Evolutionary conservation across 1,140 invertebrate genomes (phyloP), one percentile per base, ranked within the genome.

Genomic region (Drosophila pseudoananassae): DNA sequence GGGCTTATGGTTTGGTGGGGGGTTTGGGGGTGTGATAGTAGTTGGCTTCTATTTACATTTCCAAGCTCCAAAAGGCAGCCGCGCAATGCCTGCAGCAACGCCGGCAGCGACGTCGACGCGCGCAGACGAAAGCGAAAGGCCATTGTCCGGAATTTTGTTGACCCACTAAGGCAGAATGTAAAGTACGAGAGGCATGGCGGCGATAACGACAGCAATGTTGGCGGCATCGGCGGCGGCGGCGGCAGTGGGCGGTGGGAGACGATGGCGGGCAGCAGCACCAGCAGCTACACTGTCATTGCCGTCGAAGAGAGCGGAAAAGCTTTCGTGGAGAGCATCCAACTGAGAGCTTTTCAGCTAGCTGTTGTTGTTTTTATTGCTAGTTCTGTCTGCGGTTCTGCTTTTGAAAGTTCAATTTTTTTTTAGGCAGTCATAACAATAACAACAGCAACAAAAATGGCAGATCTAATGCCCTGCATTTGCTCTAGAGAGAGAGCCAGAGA

Each of bases 101-200:
- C 45, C 58, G 43, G n/a, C 59, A 31, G 29, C 76, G 75, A 40
- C 57, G 55, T 25, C 60, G 59, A 46, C 65, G 58, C 75, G 84
- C 49, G 71, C 90, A 91, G 82, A 91, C 90, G 90, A 91, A 91
- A 91, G 90, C 90, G 90, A 91, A 91, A 91, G 90, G 90, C 90
- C 90, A 91, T 91, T 91, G 90, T 88, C 90, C 90, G 87, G 90
- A 91, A 91, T 90, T 91, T 91, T 89, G 90, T 91, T 91, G 90
- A 91, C 90, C 90, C 91, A 91, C 90, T 91, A 91, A 90, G 17
- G 43, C 43, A 46, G 76, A 89, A 88, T 88, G 76, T 88, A 88
- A 84, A 81, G 77, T 83, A 87, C 76, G 78, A 74, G 70, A 36
- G 33, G 66, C 71, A 76, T 45, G 40, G 76, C 75, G 85, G 88